These are phyloP conservation scores for Sabatieria punctata DNA, from an alignment of 2,888 invertebrate genomes.

Conservation along the genomic window DNA sequence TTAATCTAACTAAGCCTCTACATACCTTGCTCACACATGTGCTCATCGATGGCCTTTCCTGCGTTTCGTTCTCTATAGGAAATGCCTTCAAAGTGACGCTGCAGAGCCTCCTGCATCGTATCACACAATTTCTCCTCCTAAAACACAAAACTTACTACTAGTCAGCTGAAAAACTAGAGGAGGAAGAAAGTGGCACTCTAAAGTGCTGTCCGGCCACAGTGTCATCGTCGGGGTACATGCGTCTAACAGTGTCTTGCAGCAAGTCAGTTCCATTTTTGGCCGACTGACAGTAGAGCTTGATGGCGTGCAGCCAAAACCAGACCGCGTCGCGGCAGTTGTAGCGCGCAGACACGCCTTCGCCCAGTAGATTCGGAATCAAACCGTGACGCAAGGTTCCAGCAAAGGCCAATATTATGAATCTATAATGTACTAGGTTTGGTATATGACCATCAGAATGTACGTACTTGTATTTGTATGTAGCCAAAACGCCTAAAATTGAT, in stretches of 20 bases:
- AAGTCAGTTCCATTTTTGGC: constrained; percentile 53
- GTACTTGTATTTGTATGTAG: no score
- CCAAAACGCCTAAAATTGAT: no score
- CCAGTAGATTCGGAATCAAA: constrained; percentile 84
- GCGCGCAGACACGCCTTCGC: constrained; percentile 52
- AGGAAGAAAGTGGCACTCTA: no score
- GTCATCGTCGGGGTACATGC: constrained; percentile 75
- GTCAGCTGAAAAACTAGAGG: no score
- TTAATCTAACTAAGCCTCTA: no score
- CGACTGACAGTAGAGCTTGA: constrained; percentile 58
- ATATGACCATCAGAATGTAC: no score
- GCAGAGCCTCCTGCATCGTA: constrained; percentile 80
- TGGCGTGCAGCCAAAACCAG: constrained; percentile 95
- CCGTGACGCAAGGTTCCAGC: constrained; percentile 86
- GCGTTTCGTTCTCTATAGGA: constrained; percentile 83
- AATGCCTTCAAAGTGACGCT: constrained; percentile 63
- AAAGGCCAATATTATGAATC: constrained; percentile 68
- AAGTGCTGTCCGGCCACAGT: constrained; percentile 29
- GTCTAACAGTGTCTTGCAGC: constrained; percentile 50
- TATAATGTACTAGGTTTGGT: constrained; percentile 21
- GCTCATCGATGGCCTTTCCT: constrained; percentile 72
- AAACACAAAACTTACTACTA: constrained; percentile 9
- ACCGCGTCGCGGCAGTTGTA: constrained; percentile 93
- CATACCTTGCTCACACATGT: constrained; percentile 80
- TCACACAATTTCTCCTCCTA: constrained; percentile 64